These are phyloP conservation scores for Colinus virginianus DNA, from an alignment of 2,113 vertebrate genomes.

Conservation along the genomic window DNA sequence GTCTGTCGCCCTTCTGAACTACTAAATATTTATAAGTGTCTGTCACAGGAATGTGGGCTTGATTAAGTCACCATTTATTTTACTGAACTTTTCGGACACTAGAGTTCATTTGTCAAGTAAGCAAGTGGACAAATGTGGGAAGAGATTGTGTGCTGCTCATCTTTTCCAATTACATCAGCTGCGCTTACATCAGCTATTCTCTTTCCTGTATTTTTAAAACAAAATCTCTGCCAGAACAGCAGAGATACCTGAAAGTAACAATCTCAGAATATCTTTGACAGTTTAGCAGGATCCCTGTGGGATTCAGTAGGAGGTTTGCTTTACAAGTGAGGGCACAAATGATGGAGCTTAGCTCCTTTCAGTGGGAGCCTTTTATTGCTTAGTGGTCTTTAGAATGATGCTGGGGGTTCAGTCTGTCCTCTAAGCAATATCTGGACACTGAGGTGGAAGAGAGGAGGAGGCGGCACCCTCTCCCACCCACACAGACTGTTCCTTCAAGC, in stretches of 20 bases:
- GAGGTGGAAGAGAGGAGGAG: not conserved
- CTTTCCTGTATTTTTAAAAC: not conserved
- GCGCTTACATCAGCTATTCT: not conserved
- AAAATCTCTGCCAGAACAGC: not conserved
- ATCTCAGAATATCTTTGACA: not conserved
- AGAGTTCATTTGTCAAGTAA: slow-evolving; percentile 37
- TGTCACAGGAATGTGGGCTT: not conserved
- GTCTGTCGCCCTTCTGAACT: not conserved
- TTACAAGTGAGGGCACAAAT: not conserved
- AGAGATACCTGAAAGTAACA: not conserved
- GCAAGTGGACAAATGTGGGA: slow-evolving; percentile 2
- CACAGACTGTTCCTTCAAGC: not conserved
- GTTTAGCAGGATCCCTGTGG: not conserved
- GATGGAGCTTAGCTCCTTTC: not conserved
- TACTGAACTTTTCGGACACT: not conserved
- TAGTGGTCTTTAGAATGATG: not conserved
- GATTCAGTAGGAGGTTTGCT: not conserved
- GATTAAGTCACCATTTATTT: slow-evolving; percentile 8
- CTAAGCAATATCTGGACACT: not conserved
- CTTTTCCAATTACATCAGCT: not conserved
- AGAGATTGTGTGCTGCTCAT: slow-evolving; percentile 18
- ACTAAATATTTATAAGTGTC: not conserved
- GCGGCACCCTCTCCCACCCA: not conserved
- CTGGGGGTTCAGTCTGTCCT: not conserved
- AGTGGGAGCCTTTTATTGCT: not conserved